Percentiles rank a stretch among this genome's conserved stretches.
These are phyloP conservation scores for Riparia riparia DNA, from an alignment of 2,113 vertebrate genomes.

Conservation along the genomic window DNA sequence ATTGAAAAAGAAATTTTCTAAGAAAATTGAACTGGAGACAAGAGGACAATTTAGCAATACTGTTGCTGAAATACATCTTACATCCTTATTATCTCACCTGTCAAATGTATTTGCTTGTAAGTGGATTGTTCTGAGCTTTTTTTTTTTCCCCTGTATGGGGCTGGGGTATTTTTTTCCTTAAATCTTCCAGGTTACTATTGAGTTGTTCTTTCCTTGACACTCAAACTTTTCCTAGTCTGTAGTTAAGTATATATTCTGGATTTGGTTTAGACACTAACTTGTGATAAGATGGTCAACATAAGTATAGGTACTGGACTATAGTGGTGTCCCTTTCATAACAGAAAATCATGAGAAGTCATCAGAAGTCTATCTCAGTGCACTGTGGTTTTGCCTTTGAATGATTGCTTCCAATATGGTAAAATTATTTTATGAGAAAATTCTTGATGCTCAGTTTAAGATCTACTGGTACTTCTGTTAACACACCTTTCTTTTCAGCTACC, in stretches of 20 bases:
- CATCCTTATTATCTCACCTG: background rate
- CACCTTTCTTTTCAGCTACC: conserved; percentile 43
- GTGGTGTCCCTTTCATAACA: background rate
- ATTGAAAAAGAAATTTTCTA: background rate
- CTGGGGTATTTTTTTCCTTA: background rate
- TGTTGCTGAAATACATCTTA: background rate
- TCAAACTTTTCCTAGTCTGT: background rate
- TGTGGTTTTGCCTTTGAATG: background rate
- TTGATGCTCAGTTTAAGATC: background rate
- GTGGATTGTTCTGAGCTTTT: background rate
- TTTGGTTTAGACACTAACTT: background rate
- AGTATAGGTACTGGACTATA: background rate
- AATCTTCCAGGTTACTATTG: background rate
- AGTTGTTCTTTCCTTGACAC: background rate
- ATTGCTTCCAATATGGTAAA: background rate
- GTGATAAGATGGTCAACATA: background rate
- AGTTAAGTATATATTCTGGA: background rate
- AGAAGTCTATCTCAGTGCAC: background rate
- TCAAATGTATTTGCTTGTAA: background rate
- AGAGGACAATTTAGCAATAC: background rate
- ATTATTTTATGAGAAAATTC: background rate
- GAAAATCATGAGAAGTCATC: background rate
- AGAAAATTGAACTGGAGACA: background rate
- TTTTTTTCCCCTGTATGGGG: background rate
- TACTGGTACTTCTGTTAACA: background rate